Base-by-base conservation (phyloP, 2,888 invertebrate genomes). In the Eupeodes luniger region DNA sequence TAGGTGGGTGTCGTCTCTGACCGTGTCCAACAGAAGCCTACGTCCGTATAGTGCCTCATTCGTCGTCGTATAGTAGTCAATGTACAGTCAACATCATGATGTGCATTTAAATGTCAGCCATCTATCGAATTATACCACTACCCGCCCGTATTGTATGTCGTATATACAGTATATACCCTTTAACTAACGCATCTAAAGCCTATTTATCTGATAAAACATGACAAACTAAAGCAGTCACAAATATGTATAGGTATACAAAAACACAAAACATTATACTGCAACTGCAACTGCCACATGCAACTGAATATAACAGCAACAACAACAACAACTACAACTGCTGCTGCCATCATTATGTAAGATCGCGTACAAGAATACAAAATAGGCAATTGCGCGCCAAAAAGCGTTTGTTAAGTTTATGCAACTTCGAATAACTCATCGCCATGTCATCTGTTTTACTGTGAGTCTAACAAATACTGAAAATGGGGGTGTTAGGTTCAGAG, bases 41-140 rank as follows among this genome's bases (percentile, higher is more conserved):
- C 9, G 40, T 40, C 40, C 40, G 40, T 40, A 9, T 40, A 40
- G 40, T 40, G 6, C 40, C 0, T 40, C 1, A 9, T 40, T 9
- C 40, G 40, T 40, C 27, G 1, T 9, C 40, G 1, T 47, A 12
- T 47, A 1, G 47, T 2, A 10, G 10, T 10, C 4, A 12, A 12
- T 11, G 10, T 27, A 2, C 27, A 3, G 57, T 47, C 57, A 47
- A 59, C 72, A 81, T 69, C 86, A 80, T 87, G 80, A 83, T 72
- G 83, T 72, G 83, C 80, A 87, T 80, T 80, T 83, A 83, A 87
- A 87, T 80, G 83, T 55, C 80, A 76, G 40, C 49, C 72, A 59
- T 79, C 78, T 75, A 75, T 86, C 59, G 82, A 79, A 76, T 70
- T 14, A 55, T 79, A 70, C 44, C 57, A 14, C 62, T 36, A 5